Evolutionary conservation across 2,888 invertebrate species (phyloP).

Genomic region (Nudaria mundana): DNA sequence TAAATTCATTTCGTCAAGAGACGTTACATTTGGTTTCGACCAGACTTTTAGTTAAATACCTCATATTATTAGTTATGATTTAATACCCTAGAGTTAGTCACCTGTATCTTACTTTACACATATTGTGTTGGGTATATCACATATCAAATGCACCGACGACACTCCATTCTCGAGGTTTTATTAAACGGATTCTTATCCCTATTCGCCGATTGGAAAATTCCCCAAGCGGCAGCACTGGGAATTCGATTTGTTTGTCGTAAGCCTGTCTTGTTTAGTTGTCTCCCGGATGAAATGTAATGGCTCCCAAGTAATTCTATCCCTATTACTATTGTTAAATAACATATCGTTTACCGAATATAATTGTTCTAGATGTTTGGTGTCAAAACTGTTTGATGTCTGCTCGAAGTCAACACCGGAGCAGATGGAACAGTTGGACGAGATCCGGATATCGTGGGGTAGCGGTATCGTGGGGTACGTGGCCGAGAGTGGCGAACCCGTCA

Average conservation of each 20-base stretch:
- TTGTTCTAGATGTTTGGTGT: conserved; percentile 88
- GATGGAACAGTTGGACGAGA: conserved; percentile 95
- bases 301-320: conserved; percentile 6
- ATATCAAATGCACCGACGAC: conserved; percentile 27
- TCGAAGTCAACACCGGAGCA: conserved; percentile 95
- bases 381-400: conserved; percentile 97
- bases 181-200: conserved; percentile 53
- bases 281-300: conserved; percentile 24
- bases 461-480: conserved; percentile 98
- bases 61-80: conserved; percentile 12
- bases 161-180: conserved; percentile 40
- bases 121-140: conserved; percentile 13
- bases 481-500: conserved; percentile 94
- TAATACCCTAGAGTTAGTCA: conserved; percentile 18
- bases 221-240: conserved; percentile 39
- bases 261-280: conserved; percentile 46
- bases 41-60: not conserved
- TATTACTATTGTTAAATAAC: no score
- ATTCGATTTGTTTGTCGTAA: conserved; percentile 56
- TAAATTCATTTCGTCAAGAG: no score
- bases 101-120: conserved; percentile 26
- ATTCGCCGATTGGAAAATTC: conserved; percentile 60
- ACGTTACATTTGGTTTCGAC: no score
- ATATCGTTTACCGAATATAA: not conserved
- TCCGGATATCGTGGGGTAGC: conserved; percentile 96